Conservation (phyloP, 2,113 vertebrate species). For the Corydoras sp. region DNA sequence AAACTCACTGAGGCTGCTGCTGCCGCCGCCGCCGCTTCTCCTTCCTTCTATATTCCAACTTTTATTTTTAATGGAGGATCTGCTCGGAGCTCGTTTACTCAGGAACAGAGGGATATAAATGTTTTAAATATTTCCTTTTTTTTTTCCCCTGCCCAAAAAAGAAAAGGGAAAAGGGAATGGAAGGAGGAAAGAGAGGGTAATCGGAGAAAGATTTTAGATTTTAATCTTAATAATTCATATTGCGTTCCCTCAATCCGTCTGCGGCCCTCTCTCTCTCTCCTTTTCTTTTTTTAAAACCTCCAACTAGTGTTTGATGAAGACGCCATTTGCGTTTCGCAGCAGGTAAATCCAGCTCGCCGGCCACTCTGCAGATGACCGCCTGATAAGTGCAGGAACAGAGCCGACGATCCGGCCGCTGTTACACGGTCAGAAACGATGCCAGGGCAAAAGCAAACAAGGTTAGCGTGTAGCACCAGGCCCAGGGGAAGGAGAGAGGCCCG, state of each 20-base stretch:
- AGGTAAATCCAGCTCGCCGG: conserved; percentile 52
- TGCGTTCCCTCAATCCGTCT: conserved; percentile 60
- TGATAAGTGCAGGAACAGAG: conserved; percentile 56
- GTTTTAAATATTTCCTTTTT: conserved; percentile 68
- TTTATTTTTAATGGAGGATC: conserved; percentile 78
- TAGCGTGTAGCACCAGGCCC: conserved; percentile 50
- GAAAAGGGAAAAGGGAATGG: conserved; percentile 60
- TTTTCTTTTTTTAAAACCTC: conserved; percentile 28
- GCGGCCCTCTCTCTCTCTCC: conserved; percentile 8
- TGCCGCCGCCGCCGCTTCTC: conserved; percentile 45
- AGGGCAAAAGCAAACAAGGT: conserved; percentile 53
- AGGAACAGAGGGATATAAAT: conserved; percentile 76
- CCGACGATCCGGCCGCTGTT: conserved; percentile 43
- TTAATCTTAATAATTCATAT: conserved; percentile 81
- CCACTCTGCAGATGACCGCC: conserved; percentile 49
- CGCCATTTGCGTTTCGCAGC: conserved; percentile 57
- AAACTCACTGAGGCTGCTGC: conserved; percentile 45
- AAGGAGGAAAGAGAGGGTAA: conserved; percentile 65
- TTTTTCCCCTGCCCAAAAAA: conserved; percentile 42
- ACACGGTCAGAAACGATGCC: conserved; percentile 33
- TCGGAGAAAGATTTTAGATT: conserved; percentile 71
- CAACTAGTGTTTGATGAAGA: conserved; percentile 76
- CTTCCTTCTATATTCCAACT: conserved; percentile 54
- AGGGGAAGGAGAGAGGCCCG: conserved; percentile 35
- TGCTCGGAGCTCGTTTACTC: conserved; percentile 70